A percentile compares a stretch with the other conserved stretches of the same genome.
Evolutionary conservation across 1,140 invertebrate genomes (phyloP).

Genomic region (Drosophila subpulchrella): DNA sequence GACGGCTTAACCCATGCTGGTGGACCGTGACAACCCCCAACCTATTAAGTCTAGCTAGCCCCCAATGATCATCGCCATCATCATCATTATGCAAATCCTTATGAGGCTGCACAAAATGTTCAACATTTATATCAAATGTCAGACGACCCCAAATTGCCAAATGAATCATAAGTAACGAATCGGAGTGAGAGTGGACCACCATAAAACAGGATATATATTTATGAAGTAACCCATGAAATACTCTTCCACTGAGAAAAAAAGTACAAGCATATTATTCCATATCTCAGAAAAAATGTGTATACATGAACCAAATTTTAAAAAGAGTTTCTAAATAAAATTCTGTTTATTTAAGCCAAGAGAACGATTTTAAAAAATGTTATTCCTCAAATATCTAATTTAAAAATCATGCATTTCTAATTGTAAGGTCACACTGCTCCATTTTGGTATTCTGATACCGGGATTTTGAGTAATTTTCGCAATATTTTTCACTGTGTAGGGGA

Average conservation of each 20-base stretch:
- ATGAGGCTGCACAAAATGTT: conserved; percentile 50
- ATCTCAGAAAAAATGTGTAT: neutral
- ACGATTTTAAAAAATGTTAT: too few relatives aligned
- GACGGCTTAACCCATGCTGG: conserved; percentile 39
- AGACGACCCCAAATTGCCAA: conserved; percentile 73
- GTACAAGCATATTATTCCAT: neutral
- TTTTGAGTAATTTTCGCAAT: neutral
- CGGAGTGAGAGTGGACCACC: conserved; percentile 55
- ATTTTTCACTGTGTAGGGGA: conserved; percentile 2
- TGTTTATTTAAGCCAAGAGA: too few relatives aligned
- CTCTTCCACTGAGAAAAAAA: conserved; percentile 24
- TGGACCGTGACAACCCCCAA: conserved; percentile 17
- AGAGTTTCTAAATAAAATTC: too few relatives aligned
- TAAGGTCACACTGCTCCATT: neutral
- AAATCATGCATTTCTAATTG: neutral
- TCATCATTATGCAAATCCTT: conserved; percentile 69
- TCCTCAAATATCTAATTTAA: too few relatives aligned
- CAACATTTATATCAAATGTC: conserved; percentile 79
- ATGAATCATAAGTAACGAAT: conserved; percentile 72
- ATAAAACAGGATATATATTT: conserved; percentile 77
- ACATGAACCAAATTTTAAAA: neutral
- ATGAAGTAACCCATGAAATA: conserved; percentile 59
- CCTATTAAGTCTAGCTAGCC: conserved; percentile 25
- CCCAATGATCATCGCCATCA: conserved; percentile 42
- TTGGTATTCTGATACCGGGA: too few relatives aligned